Evolutionary conservation across 2,888 invertebrate species (phyloP).

Genomic region (Lycia hirtaria): DNA sequence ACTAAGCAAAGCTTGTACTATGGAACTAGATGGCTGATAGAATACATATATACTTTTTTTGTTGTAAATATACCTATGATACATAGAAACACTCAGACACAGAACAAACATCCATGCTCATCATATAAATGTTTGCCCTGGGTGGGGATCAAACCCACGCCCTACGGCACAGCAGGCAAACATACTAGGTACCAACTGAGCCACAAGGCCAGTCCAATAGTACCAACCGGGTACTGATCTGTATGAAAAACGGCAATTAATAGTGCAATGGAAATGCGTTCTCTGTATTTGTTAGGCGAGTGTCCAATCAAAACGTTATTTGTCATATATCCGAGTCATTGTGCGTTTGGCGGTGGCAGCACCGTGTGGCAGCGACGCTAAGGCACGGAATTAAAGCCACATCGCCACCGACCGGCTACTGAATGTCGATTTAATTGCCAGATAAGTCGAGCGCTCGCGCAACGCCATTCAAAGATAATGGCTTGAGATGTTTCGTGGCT

Average conservation of each 20-base stretch:
- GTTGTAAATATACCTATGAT: too few species aligned
- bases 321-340: slow-evolving; percentile 82
- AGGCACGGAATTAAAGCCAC: slow-evolving; percentile 73
- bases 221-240: background rate
- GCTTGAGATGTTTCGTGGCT: slow-evolving; percentile 77
- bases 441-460: slow-evolving; percentile 78
- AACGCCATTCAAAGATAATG: slow-evolving; percentile 81
- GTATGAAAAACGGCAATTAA: slow-evolving; percentile 15
- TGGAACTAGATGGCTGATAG: too few species aligned
- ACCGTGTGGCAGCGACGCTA: slow-evolving; percentile 7
- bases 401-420: slow-evolving; percentile 78
- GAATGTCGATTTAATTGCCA: slow-evolving; percentile 85
- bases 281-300: slow-evolving; percentile 37
- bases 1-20: too few species aligned
- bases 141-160: too few species aligned
- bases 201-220: too few species aligned
- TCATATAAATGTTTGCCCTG: too few species aligned
- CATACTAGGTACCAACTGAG: too few species aligned
- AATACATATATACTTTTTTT: too few species aligned
- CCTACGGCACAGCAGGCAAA: too few species aligned
- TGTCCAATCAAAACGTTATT: slow-evolving; percentile 83
- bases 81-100: too few species aligned
- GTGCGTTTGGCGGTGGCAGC: slow-evolving; percentile 76
- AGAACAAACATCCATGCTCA: too few species aligned
- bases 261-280: slow-evolving; percentile 47